Conservation (phyloP, 2,888 invertebrate genomes). For the Gerris lacustris region DNA sequence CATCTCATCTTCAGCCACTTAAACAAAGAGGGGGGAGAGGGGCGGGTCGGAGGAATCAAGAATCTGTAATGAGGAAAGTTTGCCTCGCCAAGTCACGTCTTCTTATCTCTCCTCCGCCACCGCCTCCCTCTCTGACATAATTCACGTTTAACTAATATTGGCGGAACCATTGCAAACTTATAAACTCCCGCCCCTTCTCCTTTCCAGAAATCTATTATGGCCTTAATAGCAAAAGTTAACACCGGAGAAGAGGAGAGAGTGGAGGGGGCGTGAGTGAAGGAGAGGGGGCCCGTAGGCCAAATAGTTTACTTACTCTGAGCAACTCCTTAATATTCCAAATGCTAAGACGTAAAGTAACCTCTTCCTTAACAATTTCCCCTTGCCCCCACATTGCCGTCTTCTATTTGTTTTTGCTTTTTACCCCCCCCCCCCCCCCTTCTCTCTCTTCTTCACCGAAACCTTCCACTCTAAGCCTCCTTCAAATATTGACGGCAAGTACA, state of each 20-base stretch:
- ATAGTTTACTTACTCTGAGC: constrained; percentile 9
- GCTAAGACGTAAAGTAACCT: constrained; percentile 13
- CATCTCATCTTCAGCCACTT: constrained; percentile 15
- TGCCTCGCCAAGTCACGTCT: constrained; percentile 22
- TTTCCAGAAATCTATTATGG: constrained; percentile 5
- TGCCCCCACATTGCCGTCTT: background rate
- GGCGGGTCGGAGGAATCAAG: constrained; percentile 25
- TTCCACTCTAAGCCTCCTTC: background rate
- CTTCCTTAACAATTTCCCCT: constrained; percentile 8
- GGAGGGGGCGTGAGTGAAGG: background rate
- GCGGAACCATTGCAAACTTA: constrained; percentile 25
- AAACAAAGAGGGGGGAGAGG: constrained; percentile 19
- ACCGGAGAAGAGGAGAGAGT: background rate
- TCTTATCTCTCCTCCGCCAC: constrained; percentile 18
- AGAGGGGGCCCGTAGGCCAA: background rate
- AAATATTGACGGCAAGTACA: background rate
- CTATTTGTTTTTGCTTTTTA: constrained; percentile 4
- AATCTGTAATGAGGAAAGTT: constrained; percentile 30
- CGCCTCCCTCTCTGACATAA: constrained; percentile 21
- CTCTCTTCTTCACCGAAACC: background rate
- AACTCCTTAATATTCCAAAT: constrained; percentile 6
- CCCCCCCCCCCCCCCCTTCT: background rate
- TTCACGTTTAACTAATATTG: constrained; percentile 28
- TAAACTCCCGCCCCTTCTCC: constrained; percentile 20
- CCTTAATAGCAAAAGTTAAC: constrained; percentile 28